phyloP scores from a whole-genome alignment of 1,140 invertebrate genomes.

The Drosophila arizonae region DNA sequence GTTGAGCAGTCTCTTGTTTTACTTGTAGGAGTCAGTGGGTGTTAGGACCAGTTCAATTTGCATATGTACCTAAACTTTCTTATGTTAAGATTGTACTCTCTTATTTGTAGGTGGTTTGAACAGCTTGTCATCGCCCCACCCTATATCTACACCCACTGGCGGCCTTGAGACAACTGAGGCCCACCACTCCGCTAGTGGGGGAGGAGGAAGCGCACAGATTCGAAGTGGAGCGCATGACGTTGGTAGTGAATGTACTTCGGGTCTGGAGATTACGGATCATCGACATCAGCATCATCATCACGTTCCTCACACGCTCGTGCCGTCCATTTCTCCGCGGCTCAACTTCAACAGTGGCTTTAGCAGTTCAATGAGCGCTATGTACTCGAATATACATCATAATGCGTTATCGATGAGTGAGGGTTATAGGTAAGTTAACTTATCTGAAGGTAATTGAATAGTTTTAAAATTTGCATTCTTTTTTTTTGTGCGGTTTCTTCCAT shows the following conservation, averaged over 20 bases:
- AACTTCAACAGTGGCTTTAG: slow-evolving; percentile 76
- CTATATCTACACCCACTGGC: slow-evolving; percentile 18
- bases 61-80: neutral
- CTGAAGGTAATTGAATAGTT: neutral
- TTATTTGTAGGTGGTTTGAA: slow-evolving; percentile 45
- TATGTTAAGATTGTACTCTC: slow-evolving; percentile 9
- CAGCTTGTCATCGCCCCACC: slow-evolving; percentile 45
- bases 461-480: neutral
- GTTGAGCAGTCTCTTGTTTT: neutral
- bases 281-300: slow-evolving; percentile 31
- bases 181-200: slow-evolving; percentile 12
- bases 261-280: slow-evolving; percentile 33
- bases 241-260: slow-evolving; percentile 20
- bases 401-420: slow-evolving; percentile 73
- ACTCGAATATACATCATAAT: slow-evolving; percentile 73
- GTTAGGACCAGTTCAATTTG: neutral
- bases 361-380: slow-evolving; percentile 77
- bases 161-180: slow-evolving; percentile 34
- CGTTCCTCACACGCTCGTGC: slow-evolving; percentile 51
- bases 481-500: slow-evolving; percentile 70
- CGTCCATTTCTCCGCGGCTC: slow-evolving; percentile 71
- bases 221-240: slow-evolving; percentile 19
- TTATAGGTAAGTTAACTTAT: slow-evolving; percentile 63
- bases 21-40: neutral
- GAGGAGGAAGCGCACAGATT: slow-evolving; percentile 7